Evolutionary conservation across 2,797 vertebrate species (phyloP).

Genomic region (Momotus momota): DNA sequence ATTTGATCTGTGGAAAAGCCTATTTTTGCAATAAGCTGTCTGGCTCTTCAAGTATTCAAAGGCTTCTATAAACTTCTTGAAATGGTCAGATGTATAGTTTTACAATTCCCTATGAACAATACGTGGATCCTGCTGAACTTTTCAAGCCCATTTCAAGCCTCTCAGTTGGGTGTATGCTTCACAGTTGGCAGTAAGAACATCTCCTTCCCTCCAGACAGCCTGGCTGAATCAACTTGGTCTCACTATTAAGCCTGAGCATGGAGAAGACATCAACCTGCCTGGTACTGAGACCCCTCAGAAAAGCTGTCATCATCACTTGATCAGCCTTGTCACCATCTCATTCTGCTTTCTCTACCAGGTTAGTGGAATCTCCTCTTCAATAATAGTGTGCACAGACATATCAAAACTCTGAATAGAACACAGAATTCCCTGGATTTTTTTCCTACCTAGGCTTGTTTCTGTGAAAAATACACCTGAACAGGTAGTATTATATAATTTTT

Average conservation of each 20-base stretch:
- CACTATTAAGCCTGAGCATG: accelerated
- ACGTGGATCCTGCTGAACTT: neutral
- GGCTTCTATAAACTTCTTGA: neutral
- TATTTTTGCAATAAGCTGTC: neutral
- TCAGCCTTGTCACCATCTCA: neutral
- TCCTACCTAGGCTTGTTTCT: neutral
- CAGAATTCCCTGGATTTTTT: neutral
- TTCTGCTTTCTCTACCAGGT: neutral
- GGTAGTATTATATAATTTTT: neutral
- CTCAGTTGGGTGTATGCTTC: neutral
- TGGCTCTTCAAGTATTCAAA: neutral
- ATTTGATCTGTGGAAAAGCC: neutral
- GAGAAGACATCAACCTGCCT: neutral
- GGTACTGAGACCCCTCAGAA: accelerated
- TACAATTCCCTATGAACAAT: neutral
- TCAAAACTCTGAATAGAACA: too few species aligned
- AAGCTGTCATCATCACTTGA: neutral
- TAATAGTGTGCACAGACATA: too few species aligned
- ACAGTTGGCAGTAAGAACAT: neutral
- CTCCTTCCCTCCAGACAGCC: neutral
- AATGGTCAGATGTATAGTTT: neutral
- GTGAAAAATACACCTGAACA: neutral
- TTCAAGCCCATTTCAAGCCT: neutral
- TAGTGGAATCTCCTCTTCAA: neutral
- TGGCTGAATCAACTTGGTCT: accelerated